Conservation (phyloP, 2,797 vertebrate species). For the Menidia menidia region DNA sequence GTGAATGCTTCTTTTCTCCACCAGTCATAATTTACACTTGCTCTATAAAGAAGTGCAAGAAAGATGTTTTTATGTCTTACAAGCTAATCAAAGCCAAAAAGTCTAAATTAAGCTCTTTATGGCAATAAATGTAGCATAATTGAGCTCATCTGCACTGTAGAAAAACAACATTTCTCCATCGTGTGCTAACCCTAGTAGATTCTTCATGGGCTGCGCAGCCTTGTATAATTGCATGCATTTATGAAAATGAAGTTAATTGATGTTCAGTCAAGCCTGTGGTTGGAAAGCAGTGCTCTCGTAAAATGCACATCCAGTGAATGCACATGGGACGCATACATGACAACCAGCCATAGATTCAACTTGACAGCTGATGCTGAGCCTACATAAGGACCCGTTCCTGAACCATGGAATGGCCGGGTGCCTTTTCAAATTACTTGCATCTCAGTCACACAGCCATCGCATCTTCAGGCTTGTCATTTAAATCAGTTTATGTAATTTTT, state of each 20-base stretch:
- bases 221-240: conserved; percentile 9
- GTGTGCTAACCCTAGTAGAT: conserved; percentile 20
- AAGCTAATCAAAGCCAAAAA: no score
- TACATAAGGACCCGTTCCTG: neutral
- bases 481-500: neutral
- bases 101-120: neutral
- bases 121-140: no score
- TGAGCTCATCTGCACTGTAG: neutral
- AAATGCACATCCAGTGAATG: neutral
- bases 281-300: neutral
- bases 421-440: neutral
- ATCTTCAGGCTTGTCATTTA: neutral
- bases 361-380: neutral
- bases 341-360: neutral
- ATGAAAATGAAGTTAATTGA: conserved; percentile 32
- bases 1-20: conserved; percentile 21
- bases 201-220: conserved; percentile 10
- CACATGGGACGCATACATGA: conserved; percentile 5
- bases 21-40: conserved; percentile 7
- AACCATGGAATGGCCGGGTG: neutral
- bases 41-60: neutral
- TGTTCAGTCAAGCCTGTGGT: conserved; percentile 32
- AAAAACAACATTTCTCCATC: conserved; percentile 11
- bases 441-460: neutral
- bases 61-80: neutral